phyloP scores from a whole-genome alignment of 2,113 vertebrate species.

The Miniopterus natalensis region DNA sequence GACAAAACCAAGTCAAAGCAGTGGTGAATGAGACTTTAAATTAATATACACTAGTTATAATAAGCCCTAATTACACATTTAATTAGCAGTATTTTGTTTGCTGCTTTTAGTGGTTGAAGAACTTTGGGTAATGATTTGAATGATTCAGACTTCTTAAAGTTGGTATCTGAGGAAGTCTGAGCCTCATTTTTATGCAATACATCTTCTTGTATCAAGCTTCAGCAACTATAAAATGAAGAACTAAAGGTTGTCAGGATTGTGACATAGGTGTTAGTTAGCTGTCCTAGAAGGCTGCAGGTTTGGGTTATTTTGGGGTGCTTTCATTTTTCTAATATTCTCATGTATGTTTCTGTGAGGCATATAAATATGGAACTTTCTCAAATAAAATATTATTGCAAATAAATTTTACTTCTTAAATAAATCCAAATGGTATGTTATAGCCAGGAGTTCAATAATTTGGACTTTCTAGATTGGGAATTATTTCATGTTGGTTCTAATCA shows the following conservation, averaged over 20 bases:
- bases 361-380: conserved; percentile 48
- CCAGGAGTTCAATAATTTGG: conserved; percentile 1
- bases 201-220: conserved; percentile 45
- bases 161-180: conserved; percentile 55
- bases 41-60: conserved; percentile 51
- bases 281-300: conserved; percentile 19
- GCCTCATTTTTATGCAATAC: conserved; percentile 54
- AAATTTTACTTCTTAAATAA: conserved; percentile 61
- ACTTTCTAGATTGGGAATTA: conserved; percentile 4
- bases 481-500: conserved; percentile 5
- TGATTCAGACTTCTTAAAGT: conserved; percentile 47
- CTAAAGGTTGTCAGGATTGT: conserved; percentile 54
- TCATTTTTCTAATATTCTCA: conserved; percentile 52
- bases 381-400: conserved; percentile 38
- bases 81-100: conserved; percentile 66
- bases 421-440: neutral
- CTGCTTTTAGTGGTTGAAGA: conserved; percentile 40
- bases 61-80: conserved; percentile 59
- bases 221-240: conserved; percentile 55
- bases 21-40: conserved; percentile 33
- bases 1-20: conserved; percentile 54
- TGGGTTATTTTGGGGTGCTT: conserved; percentile 48
- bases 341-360: neutral
- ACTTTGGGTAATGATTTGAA: conserved; percentile 58
- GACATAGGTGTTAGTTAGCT: conserved; percentile 63